Evolutionary conservation across 1,140 invertebrate species (phyloP).

Genomic region (Ctenoplectra terminalis): DNA sequence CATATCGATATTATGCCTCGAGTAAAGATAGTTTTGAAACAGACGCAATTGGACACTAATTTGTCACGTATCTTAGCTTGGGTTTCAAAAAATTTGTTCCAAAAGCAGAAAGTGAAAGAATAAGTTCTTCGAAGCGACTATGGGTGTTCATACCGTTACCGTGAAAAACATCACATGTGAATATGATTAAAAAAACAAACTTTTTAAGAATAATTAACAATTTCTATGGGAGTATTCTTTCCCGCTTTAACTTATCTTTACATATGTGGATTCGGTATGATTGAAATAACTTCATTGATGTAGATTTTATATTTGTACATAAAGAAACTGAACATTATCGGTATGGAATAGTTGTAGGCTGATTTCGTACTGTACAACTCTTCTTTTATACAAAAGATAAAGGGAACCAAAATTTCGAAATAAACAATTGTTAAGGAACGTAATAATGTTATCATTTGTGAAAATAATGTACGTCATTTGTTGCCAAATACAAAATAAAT

Average conservation of each 20-base stretch:
- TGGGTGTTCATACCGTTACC: slow-evolving; percentile 5
- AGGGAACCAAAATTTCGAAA: slow-evolving; percentile 64
- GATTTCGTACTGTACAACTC: slow-evolving; percentile 53
- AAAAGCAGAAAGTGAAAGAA: background rate
- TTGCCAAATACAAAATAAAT: slow-evolving; percentile 73
- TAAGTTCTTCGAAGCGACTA: slow-evolving; percentile 32
- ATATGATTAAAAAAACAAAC: slow-evolving; percentile 8
- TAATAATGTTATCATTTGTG: slow-evolving; percentile 60
- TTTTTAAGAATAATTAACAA: background rate
- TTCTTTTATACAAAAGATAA: slow-evolving; percentile 67
- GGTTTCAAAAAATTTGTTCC: background rate
- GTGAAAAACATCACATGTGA: background rate
- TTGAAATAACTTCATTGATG: slow-evolving; percentile 86
- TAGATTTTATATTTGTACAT: slow-evolving; percentile 75
- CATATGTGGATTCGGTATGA: slow-evolving; percentile 30
- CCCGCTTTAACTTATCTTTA: slow-evolving; percentile 41
- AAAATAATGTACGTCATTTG: slow-evolving; percentile 63
- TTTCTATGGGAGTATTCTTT: slow-evolving; percentile 19
- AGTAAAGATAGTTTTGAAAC: background rate
- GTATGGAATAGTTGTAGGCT: slow-evolving; percentile 54
- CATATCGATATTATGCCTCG: background rate
- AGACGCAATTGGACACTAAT: background rate
- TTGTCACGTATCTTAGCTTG: background rate
- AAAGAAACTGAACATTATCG: slow-evolving; percentile 45
- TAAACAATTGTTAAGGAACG: slow-evolving; percentile 54